Evolutionary conservation across 2,888 invertebrate genomes (phyloP).

Genomic region (Thecocarcelia acutangulata): DNA sequence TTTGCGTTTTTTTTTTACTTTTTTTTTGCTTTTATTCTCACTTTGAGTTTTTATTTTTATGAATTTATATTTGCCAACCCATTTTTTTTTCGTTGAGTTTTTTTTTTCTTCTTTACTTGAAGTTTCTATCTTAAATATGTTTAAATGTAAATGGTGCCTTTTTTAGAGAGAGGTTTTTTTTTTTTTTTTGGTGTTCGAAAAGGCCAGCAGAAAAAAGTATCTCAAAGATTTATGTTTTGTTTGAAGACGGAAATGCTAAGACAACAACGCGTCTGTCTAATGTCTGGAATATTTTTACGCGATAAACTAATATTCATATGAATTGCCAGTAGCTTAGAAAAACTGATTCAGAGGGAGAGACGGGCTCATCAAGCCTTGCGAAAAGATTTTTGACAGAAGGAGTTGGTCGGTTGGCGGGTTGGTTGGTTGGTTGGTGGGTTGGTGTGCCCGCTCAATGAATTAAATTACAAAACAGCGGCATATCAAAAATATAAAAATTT

Average conservation of each 20-base stretch:
- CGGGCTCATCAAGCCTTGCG: neutral
- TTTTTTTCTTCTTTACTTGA: constrained; percentile 35
- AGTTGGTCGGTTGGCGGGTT: constrained; percentile 24
- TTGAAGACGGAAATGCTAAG: constrained; percentile 74
- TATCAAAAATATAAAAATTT: constrained; percentile 74
- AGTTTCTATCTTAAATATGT: constrained; percentile 64
- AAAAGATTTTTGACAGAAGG: constrained; percentile 40
- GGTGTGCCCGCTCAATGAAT: constrained; percentile 58
- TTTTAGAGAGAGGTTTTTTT: constrained; percentile 19
- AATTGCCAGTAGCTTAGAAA: constrained; percentile 31
- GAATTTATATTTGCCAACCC: constrained; percentile 67
- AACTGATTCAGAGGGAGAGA: neutral
- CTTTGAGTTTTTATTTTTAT: constrained; percentile 67
- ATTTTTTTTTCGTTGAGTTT: constrained; percentile 49
- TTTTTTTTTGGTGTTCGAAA: constrained; percentile 35
- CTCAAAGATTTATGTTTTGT: constrained; percentile 78
- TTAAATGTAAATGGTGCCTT: constrained; percentile 64
- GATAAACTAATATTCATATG: constrained; percentile 68
- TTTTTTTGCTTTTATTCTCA: constrained; percentile 70
- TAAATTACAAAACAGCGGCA: constrained; percentile 76
- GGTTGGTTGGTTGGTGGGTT: constrained; percentile 19
- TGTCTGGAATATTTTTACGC: constrained; percentile 72
- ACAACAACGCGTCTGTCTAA: constrained; percentile 72
- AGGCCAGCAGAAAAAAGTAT: constrained; percentile 70
- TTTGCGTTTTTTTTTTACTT: constrained; percentile 68